Conservation (phyloP, 2,113 vertebrate genomes). For the Alexandromys fortis region DNA sequence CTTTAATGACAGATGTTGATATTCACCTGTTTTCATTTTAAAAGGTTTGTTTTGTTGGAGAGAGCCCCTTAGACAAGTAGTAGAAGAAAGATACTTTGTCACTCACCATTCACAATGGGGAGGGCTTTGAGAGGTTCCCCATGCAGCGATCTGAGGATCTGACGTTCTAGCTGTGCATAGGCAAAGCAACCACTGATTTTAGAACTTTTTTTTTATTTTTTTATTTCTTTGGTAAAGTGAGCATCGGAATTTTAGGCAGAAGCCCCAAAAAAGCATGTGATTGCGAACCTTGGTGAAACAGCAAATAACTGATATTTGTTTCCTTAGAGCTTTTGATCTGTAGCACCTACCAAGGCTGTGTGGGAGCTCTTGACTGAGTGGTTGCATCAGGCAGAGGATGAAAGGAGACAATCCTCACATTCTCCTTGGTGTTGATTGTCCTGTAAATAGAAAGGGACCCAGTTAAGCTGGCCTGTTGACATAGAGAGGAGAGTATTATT, state of each 20-base stretch:
- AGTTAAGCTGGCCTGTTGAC: slow-evolving; percentile 70
- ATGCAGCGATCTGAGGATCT: neutral
- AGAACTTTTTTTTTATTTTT: neutral
- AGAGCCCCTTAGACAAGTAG: neutral
- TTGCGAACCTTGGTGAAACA: neutral
- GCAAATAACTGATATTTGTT: slow-evolving; percentile 59
- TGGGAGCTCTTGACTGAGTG: slow-evolving; percentile 45
- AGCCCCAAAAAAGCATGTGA: neutral
- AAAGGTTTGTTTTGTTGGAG: neutral
- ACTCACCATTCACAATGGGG: neutral
- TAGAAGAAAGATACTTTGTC: slow-evolving; percentile 5
- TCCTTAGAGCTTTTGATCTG: slow-evolving; percentile 64
- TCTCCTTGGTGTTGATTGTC: slow-evolving; percentile 36
- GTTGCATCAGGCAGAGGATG: slow-evolving; percentile 48
- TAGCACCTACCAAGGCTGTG: slow-evolving; percentile 14
- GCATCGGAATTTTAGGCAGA: slow-evolving; percentile 49
- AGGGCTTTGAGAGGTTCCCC: neutral
- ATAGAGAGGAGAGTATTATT: slow-evolving; percentile 67
- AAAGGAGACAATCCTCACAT: slow-evolving; percentile 43
- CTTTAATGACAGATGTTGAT: neutral
- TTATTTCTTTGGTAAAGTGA: slow-evolving; percentile 37
- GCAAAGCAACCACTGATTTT: neutral
- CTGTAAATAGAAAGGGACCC: slow-evolving; percentile 56
- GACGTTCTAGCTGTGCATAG: neutral
- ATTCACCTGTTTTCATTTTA: slow-evolving; percentile 41